Conservation (phyloP, 2,113 vertebrate species). For the Oreochromis aureus region DNA sequence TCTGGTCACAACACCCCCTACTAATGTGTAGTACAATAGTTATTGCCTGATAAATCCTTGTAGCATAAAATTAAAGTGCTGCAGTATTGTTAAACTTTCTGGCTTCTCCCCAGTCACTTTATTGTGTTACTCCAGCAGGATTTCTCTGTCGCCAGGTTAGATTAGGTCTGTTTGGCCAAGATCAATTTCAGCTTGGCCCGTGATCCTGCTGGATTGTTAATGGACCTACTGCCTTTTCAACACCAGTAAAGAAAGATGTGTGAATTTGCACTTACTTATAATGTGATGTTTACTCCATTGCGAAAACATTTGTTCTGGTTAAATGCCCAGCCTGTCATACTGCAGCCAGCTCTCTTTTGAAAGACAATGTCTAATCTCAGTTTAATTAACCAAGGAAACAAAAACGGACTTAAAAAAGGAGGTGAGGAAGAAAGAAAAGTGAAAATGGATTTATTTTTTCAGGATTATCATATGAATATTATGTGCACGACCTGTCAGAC, state of each 20-base stretch:
- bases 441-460: background rate
- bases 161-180: conserved; percentile 31
- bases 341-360: background rate
- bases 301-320: background rate
- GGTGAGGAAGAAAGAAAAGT: background rate
- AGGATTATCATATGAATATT: background rate
- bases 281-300: background rate
- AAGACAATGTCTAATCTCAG: background rate
- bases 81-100: background rate
- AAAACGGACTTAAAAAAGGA: background rate
- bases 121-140: background rate
- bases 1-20: background rate
- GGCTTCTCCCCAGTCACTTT: conserved; percentile 1
- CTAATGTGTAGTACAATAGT: background rate
- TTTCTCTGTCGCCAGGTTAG: background rate
- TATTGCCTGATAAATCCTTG: background rate
- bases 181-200: conserved; percentile 29
- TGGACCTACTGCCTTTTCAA: conserved; percentile 6
- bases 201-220: conserved; percentile 29
- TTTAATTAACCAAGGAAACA: background rate
- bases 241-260: background rate
- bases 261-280: background rate
- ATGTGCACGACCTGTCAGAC: background rate
- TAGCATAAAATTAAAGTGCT: background rate
- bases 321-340: background rate